Evolutionary conservation across 2,797 vertebrate genomes (phyloP), one percentile per base, ranked within the genome.

Genomic region (Anguilla pacifica): DNA sequence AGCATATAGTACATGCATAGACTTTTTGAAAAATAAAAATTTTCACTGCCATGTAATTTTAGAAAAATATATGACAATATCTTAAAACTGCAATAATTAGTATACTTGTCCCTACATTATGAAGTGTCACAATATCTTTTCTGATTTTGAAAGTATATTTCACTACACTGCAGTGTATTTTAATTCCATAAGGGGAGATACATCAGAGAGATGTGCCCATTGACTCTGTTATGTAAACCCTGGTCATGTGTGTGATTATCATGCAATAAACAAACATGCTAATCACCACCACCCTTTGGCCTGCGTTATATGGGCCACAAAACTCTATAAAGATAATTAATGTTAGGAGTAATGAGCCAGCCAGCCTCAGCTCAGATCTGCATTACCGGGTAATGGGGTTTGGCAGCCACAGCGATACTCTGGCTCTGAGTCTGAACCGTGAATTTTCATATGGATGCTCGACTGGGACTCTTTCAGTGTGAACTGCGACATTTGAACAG

Each of bases 311-410:
- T 35, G 35, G 74, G 74, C 77, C 35, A 46, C 35, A 81, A 81
- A 81, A 19, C 77, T 46, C 77, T 5, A 81, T 81, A 35, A 81
- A 81, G 87, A 87, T 89, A 89, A 91, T 91, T 87, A 91, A 87
- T 88, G 88, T 77, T 9, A 17, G 88, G 51, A 87, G 88, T 91
- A 86, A 89, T 88, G 86, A 91, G 87, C 81, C 86, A 64, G 83
- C 31, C 64, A 88, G 88, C 81, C 77, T 31, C 84, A 89, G 79
- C 88, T 87, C 57, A 84, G 81, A 81, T 88, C 79, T 86, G 84
- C 86, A 89, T 89, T 89, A 88, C 59, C 81, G 70, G 81, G 67
- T 89, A 86, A 88, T 64, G 85, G 86, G 49, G 84, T 39, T 74
- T 89, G 86, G 87, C 89, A 87, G 86, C 7, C 31, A 31, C 74